Base-by-base conservation (phyloP, 1,140 invertebrate genomes). In the Drosophila kepulauana region DNA sequence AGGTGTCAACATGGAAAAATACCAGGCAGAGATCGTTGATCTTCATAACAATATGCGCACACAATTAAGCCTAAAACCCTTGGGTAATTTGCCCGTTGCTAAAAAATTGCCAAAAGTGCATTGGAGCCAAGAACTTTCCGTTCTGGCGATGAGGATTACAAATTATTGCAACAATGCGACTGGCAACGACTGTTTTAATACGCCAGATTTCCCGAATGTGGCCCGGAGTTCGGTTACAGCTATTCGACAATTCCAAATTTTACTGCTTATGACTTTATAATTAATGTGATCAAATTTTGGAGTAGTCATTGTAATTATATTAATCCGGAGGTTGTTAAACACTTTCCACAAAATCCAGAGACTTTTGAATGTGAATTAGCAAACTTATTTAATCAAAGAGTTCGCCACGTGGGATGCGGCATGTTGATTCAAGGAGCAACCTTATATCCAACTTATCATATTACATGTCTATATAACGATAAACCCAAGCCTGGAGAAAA, bases 381-480 rank as follows among this genome's bases (percentile, higher is more conserved):
- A 3, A 61, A 54, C 20, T 5, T 69, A 2, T 2, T 61, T n/a
- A 11, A 15, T 41, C 10, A 52, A 4, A 66, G 38, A 28, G 28
- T 25, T 5, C 15, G 1, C 8, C 15, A 5, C 5, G 5, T 66
- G 1, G 64, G 64, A 4, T 66, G 64, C 30, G 64, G 64, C 3
- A 8, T 48, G 4, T 8, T 66, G 28, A 15, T n/a, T n/a, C 51
- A 6, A 35, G 10, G 20, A 20, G 20, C 20, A 41, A 33, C 5
- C 5, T 7, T 6, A 7, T 6, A 2, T 49, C 5, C 1, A 4
- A 30, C 0, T 0, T 15, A 16, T 30, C 48, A 48, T 25, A 28
- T 66, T 3, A n/a, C 25, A 1, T 66, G 64, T 57, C 35, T 66
- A 3, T 66, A 66, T 57, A 48, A 66, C 33, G 43, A 48, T 1